Conservation (phyloP, 2,797 vertebrate genomes). For the Myioborus miniatus region DNA sequence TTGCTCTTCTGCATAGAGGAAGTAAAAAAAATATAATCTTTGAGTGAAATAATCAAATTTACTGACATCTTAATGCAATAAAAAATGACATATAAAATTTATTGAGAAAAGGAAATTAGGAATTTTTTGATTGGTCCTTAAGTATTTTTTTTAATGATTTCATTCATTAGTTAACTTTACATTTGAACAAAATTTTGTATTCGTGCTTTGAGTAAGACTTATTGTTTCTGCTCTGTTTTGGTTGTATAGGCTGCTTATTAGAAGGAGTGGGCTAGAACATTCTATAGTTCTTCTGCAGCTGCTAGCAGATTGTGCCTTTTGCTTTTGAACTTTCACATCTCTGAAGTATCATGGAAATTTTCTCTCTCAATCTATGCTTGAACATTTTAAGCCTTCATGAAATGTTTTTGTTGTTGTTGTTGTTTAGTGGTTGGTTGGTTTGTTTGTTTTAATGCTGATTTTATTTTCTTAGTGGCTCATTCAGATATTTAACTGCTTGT, state of each 20-base stretch:
- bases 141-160: neutral
- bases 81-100: neutral
- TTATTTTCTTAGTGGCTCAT: neutral
- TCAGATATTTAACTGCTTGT: neutral
- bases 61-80: neutral
- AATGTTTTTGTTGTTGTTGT: no score
- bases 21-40: neutral
- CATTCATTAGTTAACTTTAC: neutral
- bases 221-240: neutral
- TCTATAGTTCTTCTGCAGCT: neutral
- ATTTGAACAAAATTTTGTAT: neutral
- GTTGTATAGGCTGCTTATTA: neutral
- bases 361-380: neutral
- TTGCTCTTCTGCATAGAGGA: neutral
- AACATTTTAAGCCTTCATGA: neutral
- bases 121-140: neutral
- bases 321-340: neutral
- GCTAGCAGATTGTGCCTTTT: neutral
- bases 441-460: neutral
- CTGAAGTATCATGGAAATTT: neutral
- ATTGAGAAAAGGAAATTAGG: neutral
- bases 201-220: neutral
- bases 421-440: accelerated
- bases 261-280: neutral
- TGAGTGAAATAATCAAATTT: neutral